Evolutionary conservation across 2,113 vertebrate genomes (phyloP), one percentile per base, ranked within the genome.

Genomic region (Macroglossus sobrinus): DNA sequence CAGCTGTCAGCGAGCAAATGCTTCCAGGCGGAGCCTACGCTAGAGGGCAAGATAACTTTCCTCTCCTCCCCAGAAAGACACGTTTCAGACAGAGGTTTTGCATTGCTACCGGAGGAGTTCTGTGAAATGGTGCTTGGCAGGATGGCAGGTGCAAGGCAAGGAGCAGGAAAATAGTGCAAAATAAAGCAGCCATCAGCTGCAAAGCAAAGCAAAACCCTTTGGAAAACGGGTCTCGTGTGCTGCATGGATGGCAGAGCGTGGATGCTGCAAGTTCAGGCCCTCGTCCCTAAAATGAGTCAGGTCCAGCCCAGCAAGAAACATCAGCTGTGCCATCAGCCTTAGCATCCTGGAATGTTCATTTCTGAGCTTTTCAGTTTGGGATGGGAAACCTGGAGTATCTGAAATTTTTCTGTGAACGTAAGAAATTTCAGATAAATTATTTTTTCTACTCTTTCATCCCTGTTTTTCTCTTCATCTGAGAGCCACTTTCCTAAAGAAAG

Each of bases 1-100:
- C 57, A 33, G 63, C 86, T 43, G 66, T 45, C 94, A 92, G 57
- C 4, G 82, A 30, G 92, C 33, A 14, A 6, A 26, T 0, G 11
- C 71, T 87, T 43, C 96, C 94, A 15, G 81, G 97, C 91, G 74
- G 95, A 95, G 78, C 95, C 82, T 93, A 59, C 61, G 0, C 88
- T 68, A 86, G 97, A 97, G 98, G 96, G 97, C 97, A 43, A 76
- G 82, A 75, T 22, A 97, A 96, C 89, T 97, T 97, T 98, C 75
- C 22, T 85, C 63, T 18, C 10, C 71, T 66, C 68, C 53, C 75
- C 18, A 19, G 94, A 95, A 75, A 89, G 96, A 72, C 26, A 9
- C 21, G 61, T 55, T 43, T 24, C 35, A 2, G 35, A 13, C 12
- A 0, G n/a, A 40, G 40, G 22, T 26, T 81, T 28, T 16, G 3